These are phyloP conservation scores for Mimas tiliae DNA, from an alignment of 2,888 invertebrate genomes.

Conservation along the genomic window DNA sequence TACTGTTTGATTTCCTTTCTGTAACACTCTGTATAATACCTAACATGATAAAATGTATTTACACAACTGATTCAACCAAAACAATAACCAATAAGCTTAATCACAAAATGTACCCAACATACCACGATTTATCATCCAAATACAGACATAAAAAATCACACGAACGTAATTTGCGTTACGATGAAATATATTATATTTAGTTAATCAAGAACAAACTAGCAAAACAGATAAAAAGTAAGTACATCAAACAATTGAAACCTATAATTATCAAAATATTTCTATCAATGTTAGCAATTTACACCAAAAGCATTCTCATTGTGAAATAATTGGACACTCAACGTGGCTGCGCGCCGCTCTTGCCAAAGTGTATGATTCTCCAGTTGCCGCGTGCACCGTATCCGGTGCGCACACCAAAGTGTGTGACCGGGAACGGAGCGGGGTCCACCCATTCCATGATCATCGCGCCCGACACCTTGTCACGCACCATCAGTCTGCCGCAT, in stretches of 20 bases:
- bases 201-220: slow-evolving; percentile 31
- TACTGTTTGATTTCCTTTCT: background rate
- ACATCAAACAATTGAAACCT: background rate
- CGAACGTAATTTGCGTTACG: slow-evolving; percentile 23
- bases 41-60: background rate
- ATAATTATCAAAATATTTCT: background rate
- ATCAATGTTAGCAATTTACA: slow-evolving; percentile 59
- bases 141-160: slow-evolving; percentile 33
- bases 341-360: slow-evolving; percentile 49
- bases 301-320: slow-evolving; percentile 55
- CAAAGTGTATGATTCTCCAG: slow-evolving; percentile 84
- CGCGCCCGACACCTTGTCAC: slow-evolving; percentile 75
- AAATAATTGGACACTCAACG: slow-evolving; percentile 67
- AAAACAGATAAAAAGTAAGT: background rate
- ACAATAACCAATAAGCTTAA: slow-evolving; percentile 30
- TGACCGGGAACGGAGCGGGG: slow-evolving; percentile 84
- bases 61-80: background rate
- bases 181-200: slow-evolving; percentile 35
- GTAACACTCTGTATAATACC: background rate
- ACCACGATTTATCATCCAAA: slow-evolving; percentile 62
- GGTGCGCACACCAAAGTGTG: slow-evolving; percentile 86
- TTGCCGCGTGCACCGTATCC: slow-evolving; percentile 87
- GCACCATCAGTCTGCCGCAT: slow-evolving; percentile 80
- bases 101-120: slow-evolving; percentile 82
- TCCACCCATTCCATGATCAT: slow-evolving; percentile 86